Evolutionary conservation across 2,113 vertebrate genomes (phyloP).

Genomic region (Rhineura floridana): DNA sequence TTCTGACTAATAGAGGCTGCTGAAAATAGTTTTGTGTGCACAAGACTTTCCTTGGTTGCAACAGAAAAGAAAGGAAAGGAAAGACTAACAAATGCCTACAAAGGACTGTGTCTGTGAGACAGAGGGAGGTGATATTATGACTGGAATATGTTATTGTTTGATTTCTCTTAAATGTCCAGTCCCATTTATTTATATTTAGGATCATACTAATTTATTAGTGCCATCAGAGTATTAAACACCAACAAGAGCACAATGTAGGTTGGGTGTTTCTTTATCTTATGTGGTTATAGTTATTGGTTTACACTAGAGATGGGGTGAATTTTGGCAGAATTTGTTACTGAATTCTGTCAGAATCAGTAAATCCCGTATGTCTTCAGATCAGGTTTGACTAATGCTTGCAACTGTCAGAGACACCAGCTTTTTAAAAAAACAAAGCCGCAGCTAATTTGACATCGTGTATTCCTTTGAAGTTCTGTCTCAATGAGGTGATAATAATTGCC

Average conservation of each 20-base stretch:
- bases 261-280: not conserved
- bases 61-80: not conserved
- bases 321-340: too few species aligned
- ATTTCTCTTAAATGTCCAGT: not conserved
- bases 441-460: too few species aligned
- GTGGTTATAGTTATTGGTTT: too few species aligned
- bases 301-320: too few species aligned
- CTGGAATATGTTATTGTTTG: not conserved
- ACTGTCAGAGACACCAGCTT: too few species aligned
- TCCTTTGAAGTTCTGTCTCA: too few species aligned
- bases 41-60: not conserved
- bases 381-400: too few species aligned
- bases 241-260: not conserved
- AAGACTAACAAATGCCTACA: not conserved
- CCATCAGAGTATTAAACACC: not conserved
- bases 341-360: too few species aligned
- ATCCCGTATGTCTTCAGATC: too few species aligned
- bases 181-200: not conserved
- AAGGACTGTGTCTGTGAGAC: not conserved
- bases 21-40: conserved; percentile 44
- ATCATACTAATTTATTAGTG: not conserved
- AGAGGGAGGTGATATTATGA: not conserved
- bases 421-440: too few species aligned
- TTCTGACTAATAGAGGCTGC: not conserved
- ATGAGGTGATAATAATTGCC: too few species aligned